These are phyloP conservation scores for Urocyon cinereoargenteus DNA, from an alignment of 2,797 vertebrate species.

Conservation along the genomic window DNA sequence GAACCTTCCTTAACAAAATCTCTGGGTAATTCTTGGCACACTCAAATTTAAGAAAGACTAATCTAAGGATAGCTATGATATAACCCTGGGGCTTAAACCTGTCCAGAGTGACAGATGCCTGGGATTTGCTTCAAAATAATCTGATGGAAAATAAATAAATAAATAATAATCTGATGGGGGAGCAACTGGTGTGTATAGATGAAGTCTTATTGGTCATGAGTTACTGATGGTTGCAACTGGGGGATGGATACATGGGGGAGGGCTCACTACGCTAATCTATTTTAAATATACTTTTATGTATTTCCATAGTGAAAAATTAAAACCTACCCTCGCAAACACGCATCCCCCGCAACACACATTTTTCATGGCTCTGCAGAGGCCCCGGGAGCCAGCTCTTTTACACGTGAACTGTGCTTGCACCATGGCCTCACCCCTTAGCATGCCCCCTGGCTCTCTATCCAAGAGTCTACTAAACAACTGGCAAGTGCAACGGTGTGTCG, in stretches of 20 bases:
- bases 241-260: not conserved
- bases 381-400: not conserved
- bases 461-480: not conserved
- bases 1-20: not conserved
- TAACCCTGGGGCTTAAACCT: not conserved
- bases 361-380: not conserved
- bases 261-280: not conserved
- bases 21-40: not conserved
- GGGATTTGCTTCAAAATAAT: not conserved
- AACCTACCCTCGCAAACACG: not conserved
- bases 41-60: not conserved
- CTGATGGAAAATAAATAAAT: too few relatives aligned
- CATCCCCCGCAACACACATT: rapidly evolving
- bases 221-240: not conserved
- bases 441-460: not conserved
- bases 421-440: not conserved
- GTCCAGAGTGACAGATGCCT: not conserved
- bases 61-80: not conserved
- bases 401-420: not conserved
- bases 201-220: not conserved
- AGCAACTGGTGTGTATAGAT: not conserved
- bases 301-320: not conserved
- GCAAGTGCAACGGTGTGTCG: not conserved
- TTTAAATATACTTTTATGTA: not conserved
- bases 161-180: not conserved